Evolutionary conservation across 2,888 invertebrate genomes (phyloP).

Genomic region (Erebia aethiops): DNA sequence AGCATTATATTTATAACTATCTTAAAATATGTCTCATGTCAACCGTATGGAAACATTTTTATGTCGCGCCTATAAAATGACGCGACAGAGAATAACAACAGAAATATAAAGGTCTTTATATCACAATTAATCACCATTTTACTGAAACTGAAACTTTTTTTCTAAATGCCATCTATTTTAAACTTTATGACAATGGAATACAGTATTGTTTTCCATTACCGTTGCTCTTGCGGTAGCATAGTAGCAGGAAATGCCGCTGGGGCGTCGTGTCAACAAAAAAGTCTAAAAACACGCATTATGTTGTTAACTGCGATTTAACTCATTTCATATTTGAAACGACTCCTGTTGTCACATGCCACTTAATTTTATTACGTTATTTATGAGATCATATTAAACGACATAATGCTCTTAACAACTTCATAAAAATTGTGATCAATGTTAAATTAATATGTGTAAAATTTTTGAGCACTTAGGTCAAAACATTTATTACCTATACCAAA

Average conservation of each 20-base stretch:
- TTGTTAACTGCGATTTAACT: slow-evolving; percentile 79
- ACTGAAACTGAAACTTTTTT: slow-evolving; percentile 47
- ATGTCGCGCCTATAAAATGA: slow-evolving; percentile 67
- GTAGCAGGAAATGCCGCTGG: slow-evolving; percentile 79
- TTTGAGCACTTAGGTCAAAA: background rate
- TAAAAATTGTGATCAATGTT: slow-evolving; percentile 32
- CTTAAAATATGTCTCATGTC: slow-evolving; percentile 49
- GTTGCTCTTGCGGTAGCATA: slow-evolving; percentile 62
- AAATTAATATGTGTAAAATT: slow-evolving; percentile 20
- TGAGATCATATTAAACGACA: slow-evolving; percentile 44
- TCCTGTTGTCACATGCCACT: slow-evolving; percentile 68
- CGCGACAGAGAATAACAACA: slow-evolving; percentile 68
- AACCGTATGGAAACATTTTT: slow-evolving; percentile 56
- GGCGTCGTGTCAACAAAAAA: slow-evolving; percentile 77
- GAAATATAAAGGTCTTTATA: slow-evolving; percentile 77
- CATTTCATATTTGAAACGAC: slow-evolving; percentile 78
- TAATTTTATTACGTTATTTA: slow-evolving; percentile 69
- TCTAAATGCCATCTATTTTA: slow-evolving; percentile 41
- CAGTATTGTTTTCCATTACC: slow-evolving; percentile 43
- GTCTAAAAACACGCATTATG: slow-evolving; percentile 76
- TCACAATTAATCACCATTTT: slow-evolving; percentile 79
- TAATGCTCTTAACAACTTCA: slow-evolving; percentile 30
- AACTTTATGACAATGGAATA: slow-evolving; percentile 47
- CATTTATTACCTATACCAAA: background rate
- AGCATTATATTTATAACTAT: slow-evolving; percentile 36